phyloP scores from a whole-genome alignment of 2,888 invertebrate species.

The Ophion obscuratus region DNA sequence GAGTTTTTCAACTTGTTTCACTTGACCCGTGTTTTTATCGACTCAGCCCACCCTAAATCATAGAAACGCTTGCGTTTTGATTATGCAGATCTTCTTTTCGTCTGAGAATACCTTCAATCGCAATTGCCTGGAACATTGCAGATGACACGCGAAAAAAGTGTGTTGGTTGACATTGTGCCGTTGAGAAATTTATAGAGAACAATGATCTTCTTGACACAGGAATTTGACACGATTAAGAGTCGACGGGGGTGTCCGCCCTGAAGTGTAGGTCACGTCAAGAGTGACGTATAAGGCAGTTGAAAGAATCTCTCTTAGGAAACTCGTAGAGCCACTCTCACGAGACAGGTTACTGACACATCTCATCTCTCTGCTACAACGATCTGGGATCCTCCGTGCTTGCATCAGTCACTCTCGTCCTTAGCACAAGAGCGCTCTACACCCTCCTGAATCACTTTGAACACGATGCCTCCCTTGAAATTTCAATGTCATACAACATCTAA shows the following conservation, averaged over 20 bases:
- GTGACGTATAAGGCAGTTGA: constrained; percentile 20
- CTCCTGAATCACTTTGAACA: neutral
- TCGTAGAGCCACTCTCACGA: constrained; percentile 35
- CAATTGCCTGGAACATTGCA: neutral
- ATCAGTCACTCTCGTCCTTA: constrained; percentile 1
- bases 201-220: neutral
- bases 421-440: neutral
- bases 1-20: too few relatives aligned
- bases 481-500: constrained; percentile 2
- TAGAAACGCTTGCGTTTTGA: too few relatives aligned
- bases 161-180: too few relatives aligned
- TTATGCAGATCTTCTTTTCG: too few relatives aligned
- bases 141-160: neutral
- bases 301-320: constrained; percentile 24
- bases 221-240: constrained; percentile 24
- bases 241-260: constrained; percentile 15
- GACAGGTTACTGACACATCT: constrained; percentile 39
- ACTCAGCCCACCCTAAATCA: too few relatives aligned
- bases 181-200: neutral
- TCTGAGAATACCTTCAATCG: too few relatives aligned
- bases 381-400: constrained; percentile 8
- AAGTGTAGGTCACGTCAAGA: constrained; percentile 28
- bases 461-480: neutral
- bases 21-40: too few relatives aligned
- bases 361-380: constrained; percentile 17